Percentiles rank a stretch among this genome's conserved stretches.
These are phyloP conservation scores for Thyatira batis DNA, from an alignment of 2,888 invertebrate genomes.

Conservation along the genomic window DNA sequence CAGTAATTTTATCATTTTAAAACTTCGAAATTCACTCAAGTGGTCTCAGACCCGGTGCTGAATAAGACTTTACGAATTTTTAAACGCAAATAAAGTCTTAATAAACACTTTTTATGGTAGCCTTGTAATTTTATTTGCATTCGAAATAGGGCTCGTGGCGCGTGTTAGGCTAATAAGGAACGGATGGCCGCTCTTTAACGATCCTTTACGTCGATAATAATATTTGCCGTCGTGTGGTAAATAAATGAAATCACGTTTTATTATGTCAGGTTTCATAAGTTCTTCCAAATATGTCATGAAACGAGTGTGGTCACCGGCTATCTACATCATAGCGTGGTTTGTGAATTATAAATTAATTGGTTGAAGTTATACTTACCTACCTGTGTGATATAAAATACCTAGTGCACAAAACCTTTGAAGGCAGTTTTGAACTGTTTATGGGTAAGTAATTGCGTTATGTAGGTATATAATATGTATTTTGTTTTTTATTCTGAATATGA, in stretches of 20 bases:
- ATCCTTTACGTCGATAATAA: constrained; percentile 61
- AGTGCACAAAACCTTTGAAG: background rate
- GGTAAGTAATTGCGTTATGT: constrained; percentile 1
- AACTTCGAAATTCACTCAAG: constrained; percentile 61
- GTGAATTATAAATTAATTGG: constrained; percentile 18
- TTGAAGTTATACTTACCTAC: constrained; percentile 12
- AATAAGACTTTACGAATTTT: constrained; percentile 80
- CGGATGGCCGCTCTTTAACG: constrained; percentile 68
- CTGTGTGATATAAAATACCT: constrained; percentile 15
- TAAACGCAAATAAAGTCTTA: constrained; percentile 77
- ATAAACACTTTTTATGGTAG: constrained; percentile 76
- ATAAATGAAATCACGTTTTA: constrained; percentile 61
- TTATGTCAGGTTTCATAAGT: constrained; percentile 51
- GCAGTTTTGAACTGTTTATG: background rate
- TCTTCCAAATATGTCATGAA: constrained; percentile 46
- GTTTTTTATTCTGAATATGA: constrained; percentile 16
- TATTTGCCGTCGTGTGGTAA: constrained; percentile 57
- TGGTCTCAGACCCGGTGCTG: constrained; percentile 53
- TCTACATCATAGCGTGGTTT: constrained; percentile 22
- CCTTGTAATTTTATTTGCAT: constrained; percentile 76
- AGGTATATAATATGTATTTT: constrained; percentile 9
- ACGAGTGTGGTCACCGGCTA: constrained; percentile 43
- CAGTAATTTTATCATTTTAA: constrained; percentile 77
- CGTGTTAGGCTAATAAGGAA: constrained; percentile 77
- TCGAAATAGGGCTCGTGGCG: constrained; percentile 69